Evolutionary conservation across 2,888 invertebrate genomes (phyloP).

Genomic region (Drosophila sordidula): DNA sequence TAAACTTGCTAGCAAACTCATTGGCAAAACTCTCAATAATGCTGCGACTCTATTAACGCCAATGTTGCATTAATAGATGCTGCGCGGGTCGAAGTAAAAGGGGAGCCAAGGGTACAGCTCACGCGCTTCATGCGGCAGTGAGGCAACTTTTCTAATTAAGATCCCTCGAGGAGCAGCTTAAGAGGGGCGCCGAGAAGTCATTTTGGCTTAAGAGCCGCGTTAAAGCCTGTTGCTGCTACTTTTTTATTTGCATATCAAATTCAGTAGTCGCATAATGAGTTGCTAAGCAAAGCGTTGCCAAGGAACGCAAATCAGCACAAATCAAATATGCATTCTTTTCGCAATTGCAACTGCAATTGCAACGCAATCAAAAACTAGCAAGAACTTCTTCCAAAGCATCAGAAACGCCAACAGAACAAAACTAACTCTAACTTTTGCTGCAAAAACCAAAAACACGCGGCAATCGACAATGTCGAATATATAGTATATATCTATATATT

Average conservation of each 20-base stretch:
- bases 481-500: conserved; percentile 13
- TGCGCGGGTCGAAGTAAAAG: background rate
- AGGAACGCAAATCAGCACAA: conserved; percentile 52
- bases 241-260: conserved; percentile 50
- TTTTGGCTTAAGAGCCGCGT: conserved; percentile 1
- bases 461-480: conserved; percentile 65
- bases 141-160: conserved; percentile 74
- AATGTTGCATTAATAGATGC: conserved; percentile 64
- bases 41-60: conserved; percentile 61
- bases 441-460: conserved; percentile 53
- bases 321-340: conserved; percentile 65
- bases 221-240: conserved; percentile 31
- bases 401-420: conserved; percentile 59
- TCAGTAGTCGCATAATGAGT: conserved; percentile 42
- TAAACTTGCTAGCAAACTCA: conserved; percentile 56
- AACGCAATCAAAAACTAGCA: conserved; percentile 49
- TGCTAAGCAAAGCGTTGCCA: conserved; percentile 38
- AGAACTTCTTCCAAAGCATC: conserved; percentile 57
- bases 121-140: conserved; percentile 39
- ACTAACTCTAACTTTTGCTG: conserved; percentile 52
- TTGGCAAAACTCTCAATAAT: conserved; percentile 64
- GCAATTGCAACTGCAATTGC: conserved; percentile 39
- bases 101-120: conserved; percentile 3
- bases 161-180: conserved; percentile 28
- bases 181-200: conserved; percentile 10